phyloP scores from a whole-genome alignment of 1,140 invertebrate genomes.

The Conopomorpha cramerella region DNA sequence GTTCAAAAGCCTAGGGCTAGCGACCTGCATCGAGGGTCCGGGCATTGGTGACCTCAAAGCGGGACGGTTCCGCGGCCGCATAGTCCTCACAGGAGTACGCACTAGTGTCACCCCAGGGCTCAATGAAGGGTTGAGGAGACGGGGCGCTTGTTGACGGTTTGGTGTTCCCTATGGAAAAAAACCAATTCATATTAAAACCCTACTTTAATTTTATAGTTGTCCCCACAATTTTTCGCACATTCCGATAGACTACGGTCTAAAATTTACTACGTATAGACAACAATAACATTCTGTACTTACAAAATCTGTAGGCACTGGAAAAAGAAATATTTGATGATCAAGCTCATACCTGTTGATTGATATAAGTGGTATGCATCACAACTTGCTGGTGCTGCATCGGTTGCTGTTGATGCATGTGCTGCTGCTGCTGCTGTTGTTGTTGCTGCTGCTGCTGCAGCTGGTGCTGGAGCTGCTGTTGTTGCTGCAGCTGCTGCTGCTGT shows the following conservation, averaged over 20 bases:
- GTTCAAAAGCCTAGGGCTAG: no score
- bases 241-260: no score
- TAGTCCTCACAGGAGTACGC: conserved; percentile 25
- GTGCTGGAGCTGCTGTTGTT: conserved; percentile 19
- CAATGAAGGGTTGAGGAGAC: conserved; percentile 34
- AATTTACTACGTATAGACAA: no score
- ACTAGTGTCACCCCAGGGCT: conserved; percentile 28
- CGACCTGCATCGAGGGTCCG: conserved; percentile 15
- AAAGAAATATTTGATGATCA: no score
- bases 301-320: no score
- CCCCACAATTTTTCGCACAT: no score
- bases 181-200: no score
- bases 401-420: no score
- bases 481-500: conserved; percentile 19
- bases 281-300: no score
- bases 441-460: conserved; percentile 17
- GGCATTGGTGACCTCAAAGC: conserved; percentile 16
- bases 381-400: conserved; percentile 34
- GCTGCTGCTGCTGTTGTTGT: no score
- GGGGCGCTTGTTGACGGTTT: conserved; percentile 18
- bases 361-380: conserved; percentile 48
- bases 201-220: no score
- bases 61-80: conserved; percentile 22
- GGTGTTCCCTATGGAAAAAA: conserved; percentile 19
- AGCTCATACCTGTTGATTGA: conserved; percentile 39